phyloP scores from a whole-genome alignment of 2,888 invertebrate genomes.

The Yponomeuta plumbellus region DNA sequence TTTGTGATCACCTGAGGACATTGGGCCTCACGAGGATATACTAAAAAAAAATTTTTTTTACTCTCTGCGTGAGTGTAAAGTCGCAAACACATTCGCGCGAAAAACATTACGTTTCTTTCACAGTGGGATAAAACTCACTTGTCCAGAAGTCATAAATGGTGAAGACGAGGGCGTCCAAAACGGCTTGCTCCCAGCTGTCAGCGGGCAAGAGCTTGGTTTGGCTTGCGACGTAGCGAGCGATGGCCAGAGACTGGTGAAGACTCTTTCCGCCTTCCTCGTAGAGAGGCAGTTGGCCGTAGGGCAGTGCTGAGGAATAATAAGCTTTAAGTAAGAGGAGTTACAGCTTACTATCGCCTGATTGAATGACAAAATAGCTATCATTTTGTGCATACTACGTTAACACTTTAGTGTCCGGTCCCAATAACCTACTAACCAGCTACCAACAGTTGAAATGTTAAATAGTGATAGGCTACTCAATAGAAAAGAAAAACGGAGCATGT shows the following conservation, averaged over 20 bases:
- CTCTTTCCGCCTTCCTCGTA: constrained; percentile 46
- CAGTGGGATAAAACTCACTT: constrained; percentile 45
- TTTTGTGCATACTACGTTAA: no score
- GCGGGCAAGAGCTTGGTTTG: constrained; percentile 62
- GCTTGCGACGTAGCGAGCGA: constrained; percentile 70
- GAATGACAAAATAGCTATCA: no score
- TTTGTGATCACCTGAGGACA: no score
- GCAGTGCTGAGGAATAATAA: constrained; percentile 36
- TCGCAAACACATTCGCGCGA: neutral
- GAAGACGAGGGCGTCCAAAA: constrained; percentile 62
- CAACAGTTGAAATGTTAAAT: no score
- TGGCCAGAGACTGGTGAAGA: constrained; percentile 60
- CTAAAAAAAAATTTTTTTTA: neutral
- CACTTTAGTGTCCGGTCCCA: no score
- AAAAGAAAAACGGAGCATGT: no score
- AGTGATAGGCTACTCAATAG: no score
- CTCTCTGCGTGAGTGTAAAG: neutral
- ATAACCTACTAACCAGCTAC: no score
- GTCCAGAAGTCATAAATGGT: constrained; percentile 65
- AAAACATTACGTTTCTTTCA: neutral
- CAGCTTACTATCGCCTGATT: neutral
- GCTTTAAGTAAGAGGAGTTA: neutral
- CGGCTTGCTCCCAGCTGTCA: constrained; percentile 64
- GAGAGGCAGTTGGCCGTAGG: constrained; percentile 53
- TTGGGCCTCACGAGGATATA: no score